These are phyloP conservation scores for Sphaeridia pumilis DNA, from an alignment of 2,888 invertebrate genomes.

Conservation along the genomic window DNA sequence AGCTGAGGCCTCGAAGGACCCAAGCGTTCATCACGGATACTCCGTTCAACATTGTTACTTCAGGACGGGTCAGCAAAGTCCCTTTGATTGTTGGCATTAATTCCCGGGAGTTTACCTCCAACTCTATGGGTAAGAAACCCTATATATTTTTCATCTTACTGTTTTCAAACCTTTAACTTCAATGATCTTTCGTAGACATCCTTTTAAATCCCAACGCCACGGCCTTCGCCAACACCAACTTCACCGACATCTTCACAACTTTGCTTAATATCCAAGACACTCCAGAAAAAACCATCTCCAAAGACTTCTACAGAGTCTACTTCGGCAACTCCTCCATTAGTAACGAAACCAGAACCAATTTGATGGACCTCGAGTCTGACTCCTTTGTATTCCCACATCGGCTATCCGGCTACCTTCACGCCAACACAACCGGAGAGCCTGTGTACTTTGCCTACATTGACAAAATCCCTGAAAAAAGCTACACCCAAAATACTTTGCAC, in stretches of 20 bases:
- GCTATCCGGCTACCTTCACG: neutral
- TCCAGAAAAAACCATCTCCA: constrained; percentile 2
- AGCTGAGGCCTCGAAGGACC: neutral
- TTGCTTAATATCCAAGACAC: neutral
- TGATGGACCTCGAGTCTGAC: constrained; percentile 3
- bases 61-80: neutral
- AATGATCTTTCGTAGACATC: too few relatives aligned
- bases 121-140: neutral
- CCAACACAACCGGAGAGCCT: neutral
- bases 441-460: constrained; percentile 4
- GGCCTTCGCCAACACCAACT: neutral
- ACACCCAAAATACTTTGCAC: neutral
- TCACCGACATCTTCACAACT: neutral
- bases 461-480: constrained; percentile 5
- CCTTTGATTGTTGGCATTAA: constrained; percentile 8
- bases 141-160: too few relatives aligned
- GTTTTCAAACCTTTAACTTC: too few relatives aligned
- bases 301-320: constrained; percentile 3
- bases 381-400: neutral
- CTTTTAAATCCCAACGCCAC: neutral
- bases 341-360: neutral
- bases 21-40: neutral
- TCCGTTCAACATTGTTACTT: constrained; percentile 4
- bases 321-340: neutral
- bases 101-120: neutral